Conservation (phyloP, 2,113 vertebrate genomes). For the Cheilinus undulatus region DNA sequence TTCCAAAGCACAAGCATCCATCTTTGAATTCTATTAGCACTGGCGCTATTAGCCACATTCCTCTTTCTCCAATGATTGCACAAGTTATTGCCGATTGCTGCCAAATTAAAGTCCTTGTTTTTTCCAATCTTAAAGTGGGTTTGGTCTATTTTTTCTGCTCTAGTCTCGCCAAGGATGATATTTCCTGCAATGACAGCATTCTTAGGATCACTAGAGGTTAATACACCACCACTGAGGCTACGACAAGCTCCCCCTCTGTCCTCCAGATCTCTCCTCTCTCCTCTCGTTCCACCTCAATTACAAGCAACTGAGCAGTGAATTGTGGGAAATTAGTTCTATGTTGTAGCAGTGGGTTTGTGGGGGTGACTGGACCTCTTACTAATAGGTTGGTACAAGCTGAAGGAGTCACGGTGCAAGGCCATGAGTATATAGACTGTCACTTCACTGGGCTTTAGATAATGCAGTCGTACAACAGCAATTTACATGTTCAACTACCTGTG, state of each 20-base stretch:
- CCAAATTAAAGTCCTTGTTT: slow-evolving; percentile 27
- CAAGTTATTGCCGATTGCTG: slow-evolving; percentile 53
- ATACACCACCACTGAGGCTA: slow-evolving; percentile 51
- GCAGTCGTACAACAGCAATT: slow-evolving; percentile 43
- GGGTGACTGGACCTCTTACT: slow-evolving; percentile 51
- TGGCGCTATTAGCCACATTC: slow-evolving; percentile 73
- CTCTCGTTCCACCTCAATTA: slow-evolving; percentile 61
- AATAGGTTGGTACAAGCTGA: slow-evolving; percentile 66
- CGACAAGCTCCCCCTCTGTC: slow-evolving; percentile 57
- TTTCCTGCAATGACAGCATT: slow-evolving; percentile 36
- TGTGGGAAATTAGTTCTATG: slow-evolving; percentile 71
- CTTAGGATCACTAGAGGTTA: slow-evolving; percentile 58
- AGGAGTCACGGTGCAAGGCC: slow-evolving; percentile 56
- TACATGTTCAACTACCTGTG: slow-evolving; percentile 58
- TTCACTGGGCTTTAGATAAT: slow-evolving; percentile 22
- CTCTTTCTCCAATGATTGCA: slow-evolving; percentile 50
- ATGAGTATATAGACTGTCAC: slow-evolving; percentile 45
- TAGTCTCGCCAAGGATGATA: slow-evolving; percentile 19
- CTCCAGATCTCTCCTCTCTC: slow-evolving; percentile 34
- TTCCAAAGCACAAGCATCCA: slow-evolving; percentile 68
- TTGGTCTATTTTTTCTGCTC: slow-evolving; percentile 43
- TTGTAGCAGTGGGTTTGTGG: slow-evolving; percentile 12
- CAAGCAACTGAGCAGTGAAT: slow-evolving; percentile 48
- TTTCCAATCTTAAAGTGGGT: slow-evolving; percentile 27
- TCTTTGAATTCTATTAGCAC: slow-evolving; percentile 74